These are phyloP conservation scores for Ceratina japonica DNA, from an alignment of 1,140 invertebrate species.

Conservation along the genomic window DNA sequence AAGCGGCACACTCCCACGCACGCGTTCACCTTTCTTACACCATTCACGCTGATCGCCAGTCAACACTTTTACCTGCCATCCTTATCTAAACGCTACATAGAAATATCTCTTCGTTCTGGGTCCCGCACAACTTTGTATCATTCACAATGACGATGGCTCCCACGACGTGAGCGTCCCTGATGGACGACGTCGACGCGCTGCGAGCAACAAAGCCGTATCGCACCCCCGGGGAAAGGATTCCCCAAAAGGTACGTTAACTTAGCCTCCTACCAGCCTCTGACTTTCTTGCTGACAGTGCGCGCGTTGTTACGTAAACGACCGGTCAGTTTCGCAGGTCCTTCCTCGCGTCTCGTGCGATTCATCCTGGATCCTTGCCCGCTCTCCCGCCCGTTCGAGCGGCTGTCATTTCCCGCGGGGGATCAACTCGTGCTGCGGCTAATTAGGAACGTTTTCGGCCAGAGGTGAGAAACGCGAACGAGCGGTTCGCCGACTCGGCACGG, in stretches of 20 bases:
- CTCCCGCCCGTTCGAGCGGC: neutral
- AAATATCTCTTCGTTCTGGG: slow-evolving; percentile 68
- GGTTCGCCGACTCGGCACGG: neutral
- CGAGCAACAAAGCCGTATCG: slow-evolving; percentile 20
- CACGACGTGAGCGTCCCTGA: slow-evolving; percentile 58
- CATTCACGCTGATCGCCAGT: slow-evolving; percentile 25
- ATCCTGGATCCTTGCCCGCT: neutral
- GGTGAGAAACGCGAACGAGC: slow-evolving; percentile 9
- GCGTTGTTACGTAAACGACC: slow-evolving; percentile 11
- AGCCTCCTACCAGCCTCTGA: neutral
- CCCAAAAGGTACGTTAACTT: slow-evolving; percentile 16
- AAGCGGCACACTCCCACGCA: slow-evolving; percentile 36
- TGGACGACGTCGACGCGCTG: slow-evolving; percentile 33
- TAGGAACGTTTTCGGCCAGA: slow-evolving; percentile 13
- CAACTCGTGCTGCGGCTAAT: neutral
- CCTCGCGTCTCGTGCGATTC: neutral
- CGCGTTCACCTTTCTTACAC: slow-evolving; percentile 22
- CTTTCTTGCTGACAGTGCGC: slow-evolving; percentile 16
- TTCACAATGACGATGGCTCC: slow-evolving; percentile 59
- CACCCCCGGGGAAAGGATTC: neutral
- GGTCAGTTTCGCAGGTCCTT: slow-evolving; percentile 5
- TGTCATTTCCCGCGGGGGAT: too few relatives aligned
- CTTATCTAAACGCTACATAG: slow-evolving; percentile 62
- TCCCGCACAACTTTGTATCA: slow-evolving; percentile 64
- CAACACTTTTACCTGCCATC: slow-evolving; percentile 30